Conservation (phyloP, 2,797 vertebrate species). For the Danio albolineatus region DNA sequence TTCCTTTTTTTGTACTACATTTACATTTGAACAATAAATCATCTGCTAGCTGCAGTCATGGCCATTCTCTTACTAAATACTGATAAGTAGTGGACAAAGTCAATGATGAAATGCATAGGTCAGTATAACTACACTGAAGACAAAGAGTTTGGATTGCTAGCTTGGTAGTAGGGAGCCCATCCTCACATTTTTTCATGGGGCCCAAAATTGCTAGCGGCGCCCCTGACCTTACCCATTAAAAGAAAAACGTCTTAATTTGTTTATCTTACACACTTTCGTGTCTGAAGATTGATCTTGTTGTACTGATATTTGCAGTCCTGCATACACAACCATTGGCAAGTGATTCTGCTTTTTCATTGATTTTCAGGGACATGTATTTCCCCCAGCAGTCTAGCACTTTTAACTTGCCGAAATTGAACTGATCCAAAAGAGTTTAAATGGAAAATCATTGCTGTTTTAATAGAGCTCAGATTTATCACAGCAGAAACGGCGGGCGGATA, state of each 20-base stretch:
- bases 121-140: too few species aligned
- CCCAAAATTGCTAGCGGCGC: too few species aligned
- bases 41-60: too few species aligned
- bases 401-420: slow-evolving; percentile 13
- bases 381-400: slow-evolving; percentile 20
- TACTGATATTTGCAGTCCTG: not conserved
- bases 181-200: too few species aligned
- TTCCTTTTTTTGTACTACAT: too few species aligned
- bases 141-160: too few species aligned
- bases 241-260: not conserved
- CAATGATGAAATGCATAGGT: too few species aligned
- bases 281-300: not conserved
- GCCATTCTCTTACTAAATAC: too few species aligned
- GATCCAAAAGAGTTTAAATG: slow-evolving; percentile 34
- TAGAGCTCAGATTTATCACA: slow-evolving; percentile 40
- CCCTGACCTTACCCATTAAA: not conserved
- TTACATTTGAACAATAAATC: too few species aligned
- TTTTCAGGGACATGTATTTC: slow-evolving; percentile 4
- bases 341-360: not conserved
- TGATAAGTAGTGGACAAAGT: too few species aligned
- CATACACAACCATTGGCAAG: not conserved
- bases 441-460: slow-evolving; percentile 50
- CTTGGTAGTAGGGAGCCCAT: too few species aligned
- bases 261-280: not conserved
- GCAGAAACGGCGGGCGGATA: slow-evolving; percentile 38